phyloP scores from a whole-genome alignment of 2,113 vertebrate species.

The Tychaedon coryphoeus region DNA sequence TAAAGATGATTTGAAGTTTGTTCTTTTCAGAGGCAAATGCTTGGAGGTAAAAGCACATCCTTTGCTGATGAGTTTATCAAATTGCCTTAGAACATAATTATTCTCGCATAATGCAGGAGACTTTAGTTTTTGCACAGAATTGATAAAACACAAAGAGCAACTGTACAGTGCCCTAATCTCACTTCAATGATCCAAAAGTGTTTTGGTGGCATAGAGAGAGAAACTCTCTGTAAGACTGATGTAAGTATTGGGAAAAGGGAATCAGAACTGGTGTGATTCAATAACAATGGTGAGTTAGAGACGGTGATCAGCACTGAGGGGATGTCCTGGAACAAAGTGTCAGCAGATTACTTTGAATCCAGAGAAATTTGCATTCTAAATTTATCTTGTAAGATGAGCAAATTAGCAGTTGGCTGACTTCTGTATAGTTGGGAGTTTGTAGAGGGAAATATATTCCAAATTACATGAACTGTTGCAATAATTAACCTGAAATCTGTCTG shows the following conservation, averaged over 20 bases:
- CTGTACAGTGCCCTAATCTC: background rate
- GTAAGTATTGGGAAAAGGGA: background rate
- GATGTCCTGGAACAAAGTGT: background rate
- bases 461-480: background rate
- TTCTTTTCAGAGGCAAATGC: background rate
- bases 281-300: background rate
- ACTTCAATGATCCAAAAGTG: background rate
- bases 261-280: background rate
- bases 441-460: background rate
- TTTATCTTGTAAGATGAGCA: background rate
- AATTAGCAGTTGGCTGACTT: background rate
- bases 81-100: background rate
- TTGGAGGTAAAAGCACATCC: background rate
- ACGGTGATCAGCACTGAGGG: background rate
- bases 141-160: background rate
- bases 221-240: background rate
- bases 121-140: background rate
- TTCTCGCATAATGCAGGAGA: background rate
- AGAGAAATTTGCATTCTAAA: background rate
- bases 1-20: background rate
- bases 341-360: background rate
- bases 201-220: background rate
- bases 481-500: background rate
- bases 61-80: background rate
- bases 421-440: background rate